Evolutionary conservation across 2,797 vertebrate species (phyloP).

Genomic region (Rhinogobio ventralis): DNA sequence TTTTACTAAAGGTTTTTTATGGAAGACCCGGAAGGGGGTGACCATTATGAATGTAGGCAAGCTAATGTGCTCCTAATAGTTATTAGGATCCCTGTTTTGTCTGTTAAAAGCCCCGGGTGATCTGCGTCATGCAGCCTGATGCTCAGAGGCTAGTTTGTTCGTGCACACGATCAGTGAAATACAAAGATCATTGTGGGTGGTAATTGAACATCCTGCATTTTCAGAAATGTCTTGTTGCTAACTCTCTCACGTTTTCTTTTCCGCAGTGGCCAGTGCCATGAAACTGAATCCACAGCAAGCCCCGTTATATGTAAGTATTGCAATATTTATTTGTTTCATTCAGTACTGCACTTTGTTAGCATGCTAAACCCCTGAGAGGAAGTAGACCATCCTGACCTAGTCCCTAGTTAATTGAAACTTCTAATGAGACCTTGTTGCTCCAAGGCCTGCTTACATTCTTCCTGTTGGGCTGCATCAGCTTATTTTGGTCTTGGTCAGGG

Average conservation of each 20-base stretch:
- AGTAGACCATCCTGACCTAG: not conserved
- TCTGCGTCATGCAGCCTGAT: not conserved
- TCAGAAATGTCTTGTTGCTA: constrained; percentile 10
- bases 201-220: not conserved
- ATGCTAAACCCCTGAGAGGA: not conserved
- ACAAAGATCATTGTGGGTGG: not conserved
- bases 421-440: not conserved
- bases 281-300: constrained; percentile 93
- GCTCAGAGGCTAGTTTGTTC: not conserved
- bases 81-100: not conserved
- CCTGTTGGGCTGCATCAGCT: constrained; percentile 31
- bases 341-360: not conserved
- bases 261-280: constrained; percentile 86
- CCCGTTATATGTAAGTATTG: constrained; percentile 90
- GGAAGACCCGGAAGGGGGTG: not conserved
- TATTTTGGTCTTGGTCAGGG: constrained; percentile 1
- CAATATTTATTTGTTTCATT: not conserved
- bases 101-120: constrained; percentile 18
- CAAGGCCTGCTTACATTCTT: not conserved
- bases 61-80: constrained; percentile 16
- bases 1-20: constrained; percentile 20
- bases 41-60: constrained; percentile 13
- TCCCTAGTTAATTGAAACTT: not conserved
- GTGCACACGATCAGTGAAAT: not conserved
- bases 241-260: constrained; percentile 49